A percentile compares a stretch with the other conserved stretches of the same genome.
phyloP scores from a whole-genome alignment of 2,797 vertebrate species.

The Chelmon rostratus region DNA sequence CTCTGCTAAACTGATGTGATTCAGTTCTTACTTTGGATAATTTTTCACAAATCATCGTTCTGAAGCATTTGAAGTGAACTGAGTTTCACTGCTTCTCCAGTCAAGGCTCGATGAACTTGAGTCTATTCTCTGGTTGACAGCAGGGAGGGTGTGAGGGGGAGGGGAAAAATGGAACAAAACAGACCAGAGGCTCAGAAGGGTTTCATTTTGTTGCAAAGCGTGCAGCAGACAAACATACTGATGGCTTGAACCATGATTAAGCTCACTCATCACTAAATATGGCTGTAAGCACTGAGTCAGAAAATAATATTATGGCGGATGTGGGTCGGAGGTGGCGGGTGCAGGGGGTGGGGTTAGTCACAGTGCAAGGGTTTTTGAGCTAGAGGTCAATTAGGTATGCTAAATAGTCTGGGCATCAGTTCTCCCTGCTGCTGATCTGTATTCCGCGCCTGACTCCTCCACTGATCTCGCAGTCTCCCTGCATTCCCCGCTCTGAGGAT shows the following conservation, averaged over 20 bases:
- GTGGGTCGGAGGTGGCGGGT: neutral
- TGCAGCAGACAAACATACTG: conserved; percentile 49
- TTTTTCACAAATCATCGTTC: conserved; percentile 21
- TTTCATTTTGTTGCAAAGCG: conserved; percentile 36
- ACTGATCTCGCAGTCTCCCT: conserved; percentile 73
- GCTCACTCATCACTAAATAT: conserved; percentile 47
- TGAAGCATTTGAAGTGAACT: conserved; percentile 30
- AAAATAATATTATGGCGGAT: conserved; percentile 48
- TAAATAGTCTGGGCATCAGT: conserved; percentile 73
- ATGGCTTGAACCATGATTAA: conserved; percentile 52
- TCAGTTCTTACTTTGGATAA: neutral
- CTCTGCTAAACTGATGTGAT: neutral
- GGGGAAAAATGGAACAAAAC: conserved; percentile 11
- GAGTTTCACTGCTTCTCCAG: conserved; percentile 21
- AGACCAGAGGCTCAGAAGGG: conserved; percentile 37
- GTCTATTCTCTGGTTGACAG: conserved; percentile 38
- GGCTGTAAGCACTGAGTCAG: conserved; percentile 46
- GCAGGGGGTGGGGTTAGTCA: conserved; percentile 40
- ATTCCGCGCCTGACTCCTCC: conserved; percentile 68
- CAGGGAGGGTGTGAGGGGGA: neutral
- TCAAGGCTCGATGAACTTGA: conserved; percentile 36
- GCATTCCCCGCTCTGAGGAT: conserved; percentile 68
- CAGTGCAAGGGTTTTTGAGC: conserved; percentile 55
- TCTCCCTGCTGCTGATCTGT: conserved; percentile 73
- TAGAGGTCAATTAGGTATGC: conserved; percentile 79